Evolutionary conservation across 2,113 vertebrate species (phyloP), one percentile per base, ranked within the genome.

Genomic region (Empidonax traillii): DNA sequence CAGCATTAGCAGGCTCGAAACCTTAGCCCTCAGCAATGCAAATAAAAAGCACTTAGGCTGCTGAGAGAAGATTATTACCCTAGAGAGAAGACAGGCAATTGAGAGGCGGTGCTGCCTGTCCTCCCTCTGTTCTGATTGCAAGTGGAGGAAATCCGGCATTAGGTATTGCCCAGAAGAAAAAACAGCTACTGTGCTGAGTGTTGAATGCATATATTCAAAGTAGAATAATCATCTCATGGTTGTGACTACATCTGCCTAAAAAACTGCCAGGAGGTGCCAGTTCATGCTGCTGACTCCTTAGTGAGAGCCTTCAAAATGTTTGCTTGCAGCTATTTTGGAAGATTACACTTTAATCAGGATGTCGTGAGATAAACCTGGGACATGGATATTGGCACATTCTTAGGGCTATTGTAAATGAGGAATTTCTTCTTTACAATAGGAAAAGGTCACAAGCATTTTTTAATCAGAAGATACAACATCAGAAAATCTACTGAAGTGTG

Each of bases 1-100:
- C 93, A 93, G 91, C 91, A 89, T 91, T 92, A 95, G 67, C 44
- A 56, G n/a, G 28, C 85, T 76, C 0, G 10, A 91, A 93, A 91
- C 92, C 66, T 82, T 89, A 94, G 69, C 93, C 76, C 73, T 89
- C 67, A 92, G 85, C 90, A 90, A 67, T 22, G 76, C 80, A 89
- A 93, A 92, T 84, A 88, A 72, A 84, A 90, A 94, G 62, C 88
- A 78, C 80, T 77, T 71, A 47, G 39, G 33, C 68, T 77, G 78
- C 90, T 49, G 41, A 35, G 65, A 71, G 80, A 62, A 59, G 56
- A 65, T 86, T 67, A 51, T 66, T 80, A 76, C 27, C 47, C 41
- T 25, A 7, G 43, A 84, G 83, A 90, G 56, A 39, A 71, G 76
- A 59, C 2, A 3, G 43, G 61, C 58, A 78, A 35, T 3, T 27